These are phyloP conservation scores for Eira barbara DNA, from an alignment of 2,113 vertebrate species.

Conservation along the genomic window DNA sequence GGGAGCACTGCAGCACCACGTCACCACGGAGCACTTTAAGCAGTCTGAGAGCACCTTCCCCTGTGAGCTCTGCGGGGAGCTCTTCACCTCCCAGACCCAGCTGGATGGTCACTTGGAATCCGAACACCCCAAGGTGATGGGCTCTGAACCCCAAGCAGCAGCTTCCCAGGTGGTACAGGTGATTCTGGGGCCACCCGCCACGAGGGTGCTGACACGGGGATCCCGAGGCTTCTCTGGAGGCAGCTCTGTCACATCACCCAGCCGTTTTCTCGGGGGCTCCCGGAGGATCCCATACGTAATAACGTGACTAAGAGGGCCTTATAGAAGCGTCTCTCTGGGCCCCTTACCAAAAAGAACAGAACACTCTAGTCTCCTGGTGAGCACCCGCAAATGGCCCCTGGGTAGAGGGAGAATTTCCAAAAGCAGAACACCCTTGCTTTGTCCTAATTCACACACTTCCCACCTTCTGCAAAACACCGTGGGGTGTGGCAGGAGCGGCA, in stretches of 20 bases:
- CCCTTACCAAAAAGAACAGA: neutral
- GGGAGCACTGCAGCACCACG: conserved; percentile 86
- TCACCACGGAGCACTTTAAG: conserved; percentile 80
- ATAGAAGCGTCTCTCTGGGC: neutral
- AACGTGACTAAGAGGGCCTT: neutral
- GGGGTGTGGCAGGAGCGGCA: neutral
- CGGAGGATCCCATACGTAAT: neutral
- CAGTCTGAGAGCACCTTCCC: conserved; percentile 79
- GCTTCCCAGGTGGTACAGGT: conserved; percentile 83
- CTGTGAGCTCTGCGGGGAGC: conserved; percentile 85
- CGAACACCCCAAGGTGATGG: conserved; percentile 81
- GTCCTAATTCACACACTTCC: neutral
- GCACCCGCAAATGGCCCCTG: neutral
- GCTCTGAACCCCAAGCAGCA: conserved; percentile 73
- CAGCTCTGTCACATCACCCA: neutral
- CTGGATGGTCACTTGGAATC: conserved; percentile 86
- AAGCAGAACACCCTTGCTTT: neutral
- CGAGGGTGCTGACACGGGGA: accelerated
- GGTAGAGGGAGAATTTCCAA: neutral
- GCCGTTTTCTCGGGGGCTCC: neutral
- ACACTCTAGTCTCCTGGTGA: neutral
- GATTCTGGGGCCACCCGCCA: neutral
- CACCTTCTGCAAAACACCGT: neutral
- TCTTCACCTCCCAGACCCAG: conserved; percentile 83
- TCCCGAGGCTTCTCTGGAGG: neutral